Evolutionary conservation across 2,797 vertebrate genomes (phyloP), one percentile per base, ranked within the genome.

Genomic region (Hoplostethus atlanticus): DNA sequence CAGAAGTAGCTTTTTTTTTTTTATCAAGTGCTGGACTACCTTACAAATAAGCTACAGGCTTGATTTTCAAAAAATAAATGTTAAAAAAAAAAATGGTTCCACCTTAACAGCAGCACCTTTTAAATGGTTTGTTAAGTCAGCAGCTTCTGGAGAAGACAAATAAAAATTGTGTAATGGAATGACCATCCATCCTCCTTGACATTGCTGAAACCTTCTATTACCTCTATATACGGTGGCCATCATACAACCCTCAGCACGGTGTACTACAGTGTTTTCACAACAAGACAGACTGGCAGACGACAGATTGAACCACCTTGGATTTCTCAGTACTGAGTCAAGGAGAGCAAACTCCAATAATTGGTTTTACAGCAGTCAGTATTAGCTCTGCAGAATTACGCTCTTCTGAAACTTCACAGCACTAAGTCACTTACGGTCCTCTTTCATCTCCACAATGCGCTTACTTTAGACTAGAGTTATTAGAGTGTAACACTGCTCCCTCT

Each of bases 161-260:
- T 42, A 47, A 50, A 30, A 44, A 15, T 11, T 2, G 11, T 11
- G 10, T 64, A 76, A 71, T 25, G 53, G 73, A 78, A 64, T 73
- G 69, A 72, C 68, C 69, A 77, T 73, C 56, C 69, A 73, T 81
- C 76, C 81, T 75, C 21, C 36, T 58, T 87, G 83, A 88, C 83
- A 82, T 86, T 83, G 47, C 89, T 77, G 82, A 53, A 76, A 67
- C 86, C 72, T 68, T 84, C 71, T 64, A 69, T 85, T 76, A 80
- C 75, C 31, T 54, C 51, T 46, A 40, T 68, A 61, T 15, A 76
- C 6, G 47, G 7, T 7, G 47, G 68, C 57, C 67, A 58, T 67
- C 78, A 79, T 69, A 47, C 51, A 52, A 16, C 57, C 57, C 69
- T 68, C 67, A 74, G 53, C 67, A 42, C 9, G 6, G 59, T 68